Percentiles rank a stretch among this genome's conserved stretches.
These are phyloP conservation scores for Ochropleura leucogaster DNA, from an alignment of 2,888 invertebrate genomes.

Conservation along the genomic window DNA sequence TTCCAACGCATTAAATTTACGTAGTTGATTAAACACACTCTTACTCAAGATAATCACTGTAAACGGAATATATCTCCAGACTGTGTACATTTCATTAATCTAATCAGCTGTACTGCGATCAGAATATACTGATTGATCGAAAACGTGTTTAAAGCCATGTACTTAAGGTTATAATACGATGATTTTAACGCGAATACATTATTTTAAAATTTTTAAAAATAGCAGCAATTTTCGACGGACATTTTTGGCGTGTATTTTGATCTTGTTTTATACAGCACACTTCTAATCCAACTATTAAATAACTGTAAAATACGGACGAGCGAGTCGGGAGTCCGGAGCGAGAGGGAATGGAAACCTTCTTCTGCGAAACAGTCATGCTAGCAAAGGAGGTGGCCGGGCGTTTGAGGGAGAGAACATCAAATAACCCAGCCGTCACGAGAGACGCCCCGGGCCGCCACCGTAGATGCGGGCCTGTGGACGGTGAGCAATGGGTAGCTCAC, in stretches of 20 bases:
- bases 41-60: conserved; percentile 15
- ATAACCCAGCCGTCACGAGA: too few species aligned
- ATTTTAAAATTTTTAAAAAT: background rate
- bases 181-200: background rate
- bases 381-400: too few species aligned
- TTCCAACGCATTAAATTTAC: background rate
- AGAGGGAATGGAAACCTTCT: too few species aligned
- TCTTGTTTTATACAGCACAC: background rate
- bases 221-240: background rate
- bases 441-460: too few species aligned
- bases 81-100: conserved; percentile 13
- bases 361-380: too few species aligned
- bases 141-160: conserved; percentile 3
- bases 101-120: conserved; percentile 30
- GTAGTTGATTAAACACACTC: conserved; percentile 10
- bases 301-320: background rate
- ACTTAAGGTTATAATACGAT: background rate
- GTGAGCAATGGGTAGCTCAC: too few species aligned
- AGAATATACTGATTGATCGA: conserved; percentile 34
- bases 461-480: too few species aligned
- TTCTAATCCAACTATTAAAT: background rate
- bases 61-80: conserved; percentile 37
- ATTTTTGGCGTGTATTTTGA: background rate
- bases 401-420: too few species aligned
- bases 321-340: too few species aligned